These are phyloP conservation scores for Melolontha melolontha DNA, from an alignment of 2,888 invertebrate species.

Conservation along the genomic window DNA sequence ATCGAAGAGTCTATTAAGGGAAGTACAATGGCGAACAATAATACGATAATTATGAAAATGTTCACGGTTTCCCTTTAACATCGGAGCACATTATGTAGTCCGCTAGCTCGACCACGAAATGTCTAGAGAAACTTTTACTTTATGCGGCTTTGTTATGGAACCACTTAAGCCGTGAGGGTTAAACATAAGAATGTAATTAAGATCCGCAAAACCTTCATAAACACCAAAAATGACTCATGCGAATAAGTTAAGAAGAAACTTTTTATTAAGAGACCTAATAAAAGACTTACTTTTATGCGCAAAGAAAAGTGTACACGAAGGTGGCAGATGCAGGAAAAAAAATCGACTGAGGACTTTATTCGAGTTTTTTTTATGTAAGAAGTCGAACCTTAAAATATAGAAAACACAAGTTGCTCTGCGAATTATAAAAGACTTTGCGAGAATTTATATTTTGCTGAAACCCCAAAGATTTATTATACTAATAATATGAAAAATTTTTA, in stretches of 20 bases:
- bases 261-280: conserved; percentile 19
- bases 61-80: conserved; percentile 26
- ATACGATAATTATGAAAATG: conserved; percentile 34
- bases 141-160: conserved; percentile 40
- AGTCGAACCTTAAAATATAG: conserved; percentile 16
- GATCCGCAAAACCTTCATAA: conserved; percentile 35
- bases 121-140: conserved; percentile 37
- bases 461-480: no score
- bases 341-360: conserved; percentile 18
- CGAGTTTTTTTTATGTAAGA: conserved; percentile 21
- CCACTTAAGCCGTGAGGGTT: conserved; percentile 40
- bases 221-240: conserved; percentile 33
- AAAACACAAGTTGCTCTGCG: conserved; percentile 5
- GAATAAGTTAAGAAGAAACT: conserved; percentile 30
- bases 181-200: conserved; percentile 38
- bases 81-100: conserved; percentile 27
- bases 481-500: no score
- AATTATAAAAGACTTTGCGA: no score
- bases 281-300: background rate
- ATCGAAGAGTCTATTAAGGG: no score
- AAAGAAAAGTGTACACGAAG: background rate
- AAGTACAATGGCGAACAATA: conserved; percentile 15
- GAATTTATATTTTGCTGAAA: no score
- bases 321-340: conserved; percentile 2
- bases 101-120: conserved; percentile 3